phyloP scores from a whole-genome alignment of 2,888 invertebrate species.

The Cataglyphis rosenhaueri region DNA sequence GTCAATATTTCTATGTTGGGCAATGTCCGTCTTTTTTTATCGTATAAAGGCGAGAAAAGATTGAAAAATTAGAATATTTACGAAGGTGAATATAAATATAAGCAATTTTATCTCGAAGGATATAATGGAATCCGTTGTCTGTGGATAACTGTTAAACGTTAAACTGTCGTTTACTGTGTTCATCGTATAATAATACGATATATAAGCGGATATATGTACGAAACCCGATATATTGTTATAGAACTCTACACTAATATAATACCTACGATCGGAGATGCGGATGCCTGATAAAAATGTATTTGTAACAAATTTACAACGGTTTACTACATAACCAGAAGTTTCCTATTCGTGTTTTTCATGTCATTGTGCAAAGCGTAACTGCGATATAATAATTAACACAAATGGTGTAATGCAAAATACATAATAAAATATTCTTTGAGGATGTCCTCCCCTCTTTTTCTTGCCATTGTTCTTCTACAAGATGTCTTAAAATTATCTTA shows the following conservation, averaged over 20 bases:
- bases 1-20: slow-evolving; percentile 8
- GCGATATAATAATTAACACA: slow-evolving; percentile 54
- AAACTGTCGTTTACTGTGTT: slow-evolving; percentile 44
- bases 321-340: slow-evolving; percentile 14
- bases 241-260: slow-evolving; percentile 2
- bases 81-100: neutral
- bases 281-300: neutral
- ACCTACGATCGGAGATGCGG: neutral
- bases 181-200: slow-evolving; percentile 29
- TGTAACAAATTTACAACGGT: slow-evolving; percentile 32
- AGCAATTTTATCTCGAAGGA: neutral
- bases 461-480: neutral
- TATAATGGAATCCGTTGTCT: slow-evolving; percentile 18
- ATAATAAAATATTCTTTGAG: slow-evolving; percentile 73
- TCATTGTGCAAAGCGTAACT: slow-evolving; percentile 23
- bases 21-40: slow-evolving; percentile 1
- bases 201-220: slow-evolving; percentile 26
- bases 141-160: slow-evolving; percentile 36
- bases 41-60: neutral
- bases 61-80: slow-evolving; percentile 14
- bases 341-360: slow-evolving; percentile 46
- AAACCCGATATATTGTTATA: slow-evolving; percentile 28
- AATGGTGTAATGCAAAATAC: slow-evolving; percentile 58
- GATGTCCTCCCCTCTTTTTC: neutral
- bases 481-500: neutral